Evolutionary conservation across 30 jellyfish, hydroid and myxozoan genomes (phyloP).

Genomic region (Phacellophora camtschatica): DNA sequence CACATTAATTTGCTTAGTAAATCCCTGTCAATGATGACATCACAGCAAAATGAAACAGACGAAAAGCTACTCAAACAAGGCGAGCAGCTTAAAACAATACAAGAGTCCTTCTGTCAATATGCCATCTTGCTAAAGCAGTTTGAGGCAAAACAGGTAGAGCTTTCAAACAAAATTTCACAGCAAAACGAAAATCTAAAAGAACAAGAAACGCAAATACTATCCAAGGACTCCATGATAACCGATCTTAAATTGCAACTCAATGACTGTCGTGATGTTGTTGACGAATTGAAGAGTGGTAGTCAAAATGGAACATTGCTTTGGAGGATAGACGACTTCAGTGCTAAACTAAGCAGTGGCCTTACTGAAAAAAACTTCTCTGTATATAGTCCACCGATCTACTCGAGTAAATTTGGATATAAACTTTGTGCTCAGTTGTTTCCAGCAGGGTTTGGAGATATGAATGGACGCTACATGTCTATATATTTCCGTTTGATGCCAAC

Average conservation of each 20-base stretch:
- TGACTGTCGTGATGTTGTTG: constrained; percentile 23
- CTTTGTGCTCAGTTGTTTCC: constrained; percentile 82
- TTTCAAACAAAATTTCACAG: background rate
- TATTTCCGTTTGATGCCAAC: constrained; percentile 75
- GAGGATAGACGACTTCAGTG: constrained; percentile 57
- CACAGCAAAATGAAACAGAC: constrained; percentile 49
- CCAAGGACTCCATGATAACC: constrained; percentile 21
- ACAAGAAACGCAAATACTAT: constrained; percentile 10
- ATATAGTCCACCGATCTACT: constrained; percentile 58
- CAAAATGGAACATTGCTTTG: constrained; percentile 71
- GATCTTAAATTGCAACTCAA: constrained; percentile 51
- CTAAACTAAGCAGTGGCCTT: constrained; percentile 50
- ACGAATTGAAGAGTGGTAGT: constrained; percentile 36
- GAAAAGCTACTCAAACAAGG: constrained; percentile 25
- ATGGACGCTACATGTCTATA: constrained; percentile 66
- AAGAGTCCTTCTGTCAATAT: constrained; percentile 48
- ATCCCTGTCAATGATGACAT: constrained; percentile 57
- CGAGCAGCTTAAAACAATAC: constrained; percentile 34
- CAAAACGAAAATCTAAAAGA: constrained; percentile 1
- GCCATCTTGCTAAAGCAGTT: constrained; percentile 35
- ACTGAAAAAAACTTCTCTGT: constrained; percentile 56
- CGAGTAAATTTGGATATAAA: constrained; percentile 81
- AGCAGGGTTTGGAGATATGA: constrained; percentile 65
- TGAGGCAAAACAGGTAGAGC: constrained; percentile 30
- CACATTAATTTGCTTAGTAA: constrained; percentile 45